A percentile compares a stretch with the other conserved stretches of the same genome.
Evolutionary conservation across 2,113 vertebrate species (phyloP).

Genomic region (Indicator indicator): DNA sequence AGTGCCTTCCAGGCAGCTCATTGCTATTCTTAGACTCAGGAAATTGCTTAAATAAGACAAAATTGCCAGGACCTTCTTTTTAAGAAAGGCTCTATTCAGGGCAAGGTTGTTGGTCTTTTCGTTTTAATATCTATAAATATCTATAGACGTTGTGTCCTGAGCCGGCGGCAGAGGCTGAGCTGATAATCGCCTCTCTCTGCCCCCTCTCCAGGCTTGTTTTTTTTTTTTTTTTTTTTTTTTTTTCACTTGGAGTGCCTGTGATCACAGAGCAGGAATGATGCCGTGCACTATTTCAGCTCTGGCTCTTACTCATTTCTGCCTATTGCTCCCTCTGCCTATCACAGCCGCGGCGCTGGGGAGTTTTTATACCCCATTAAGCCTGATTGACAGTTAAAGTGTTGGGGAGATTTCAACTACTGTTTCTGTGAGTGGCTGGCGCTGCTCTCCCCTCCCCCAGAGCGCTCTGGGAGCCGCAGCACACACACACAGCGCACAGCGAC

Average conservation of each 20-base stretch:
- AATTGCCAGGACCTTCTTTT: slow-evolving; percentile 70
- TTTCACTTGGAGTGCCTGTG: slow-evolving; percentile 60
- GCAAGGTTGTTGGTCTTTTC: slow-evolving; percentile 41
- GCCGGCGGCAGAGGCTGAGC: slow-evolving; percentile 22
- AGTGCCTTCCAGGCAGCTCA: slow-evolving; percentile 72
- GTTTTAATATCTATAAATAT: slow-evolving; percentile 57
- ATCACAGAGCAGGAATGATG: slow-evolving; percentile 59
- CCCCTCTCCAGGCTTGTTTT: slow-evolving; percentile 35
- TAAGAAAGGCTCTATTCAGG: slow-evolving; percentile 71
- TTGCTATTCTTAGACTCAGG: slow-evolving; percentile 78
- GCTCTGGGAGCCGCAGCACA: not conserved
- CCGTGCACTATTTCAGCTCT: slow-evolving; percentile 35
- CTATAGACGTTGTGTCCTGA: slow-evolving; percentile 8
- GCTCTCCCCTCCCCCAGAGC: slow-evolving; percentile 70
- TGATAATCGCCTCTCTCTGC: slow-evolving; percentile 58
- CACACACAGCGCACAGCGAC: no score
- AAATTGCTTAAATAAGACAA: slow-evolving; percentile 76
- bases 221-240: not conserved
- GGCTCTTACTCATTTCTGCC: slow-evolving; percentile 24
- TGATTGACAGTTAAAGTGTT: slow-evolving; percentile 94
- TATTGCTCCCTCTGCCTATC: slow-evolving; percentile 54
- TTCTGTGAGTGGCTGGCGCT: slow-evolving; percentile 80
- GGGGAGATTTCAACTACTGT: slow-evolving; percentile 80
- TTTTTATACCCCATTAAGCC: slow-evolving; percentile 89
- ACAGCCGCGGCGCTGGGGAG: slow-evolving; percentile 69